Conservation (phyloP, 2,113 vertebrate species). For the Clarias batrachus region DNA sequence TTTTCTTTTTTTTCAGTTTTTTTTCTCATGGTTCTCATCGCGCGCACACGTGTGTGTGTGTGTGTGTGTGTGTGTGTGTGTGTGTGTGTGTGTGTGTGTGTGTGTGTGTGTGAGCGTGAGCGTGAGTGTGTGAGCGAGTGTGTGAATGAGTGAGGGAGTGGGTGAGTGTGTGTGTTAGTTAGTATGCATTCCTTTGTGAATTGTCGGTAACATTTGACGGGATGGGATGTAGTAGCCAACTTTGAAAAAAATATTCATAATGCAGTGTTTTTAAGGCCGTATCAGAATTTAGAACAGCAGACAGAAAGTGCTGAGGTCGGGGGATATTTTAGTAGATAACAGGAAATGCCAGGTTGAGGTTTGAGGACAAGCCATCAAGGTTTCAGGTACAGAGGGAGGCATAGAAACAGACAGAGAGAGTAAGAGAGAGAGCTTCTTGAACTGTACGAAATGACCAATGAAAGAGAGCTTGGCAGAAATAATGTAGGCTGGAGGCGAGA, state of each 20-base stretch:
- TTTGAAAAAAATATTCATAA: constrained; percentile 27
- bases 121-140: neutral
- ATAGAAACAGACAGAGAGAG: neutral
- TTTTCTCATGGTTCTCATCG: neutral
- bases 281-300: constrained; percentile 40
- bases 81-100: no score
- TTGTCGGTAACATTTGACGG: neutral
- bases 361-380: constrained; percentile 36
- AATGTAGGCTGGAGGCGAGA: neutral
- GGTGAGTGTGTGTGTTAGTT: no score
- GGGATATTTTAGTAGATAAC: constrained; percentile 49
- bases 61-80: no score
- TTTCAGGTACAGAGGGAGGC: constrained; percentile 11
- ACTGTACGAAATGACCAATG: neutral
- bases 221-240: neutral
- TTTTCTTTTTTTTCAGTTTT: neutral
- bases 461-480: neutral
- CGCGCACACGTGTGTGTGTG: neutral
- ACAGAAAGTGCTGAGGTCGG: constrained; percentile 47
- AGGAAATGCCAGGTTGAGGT: constrained; percentile 48
- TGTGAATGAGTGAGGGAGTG: no score
- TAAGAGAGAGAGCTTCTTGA: neutral
- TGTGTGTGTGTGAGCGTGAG: no score
- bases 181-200: neutral
- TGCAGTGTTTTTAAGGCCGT: constrained; percentile 33